Evolutionary conservation across 2,888 invertebrate species (phyloP), one percentile per base, ranked within the genome.

Genomic region (Hydraecia micacea): DNA sequence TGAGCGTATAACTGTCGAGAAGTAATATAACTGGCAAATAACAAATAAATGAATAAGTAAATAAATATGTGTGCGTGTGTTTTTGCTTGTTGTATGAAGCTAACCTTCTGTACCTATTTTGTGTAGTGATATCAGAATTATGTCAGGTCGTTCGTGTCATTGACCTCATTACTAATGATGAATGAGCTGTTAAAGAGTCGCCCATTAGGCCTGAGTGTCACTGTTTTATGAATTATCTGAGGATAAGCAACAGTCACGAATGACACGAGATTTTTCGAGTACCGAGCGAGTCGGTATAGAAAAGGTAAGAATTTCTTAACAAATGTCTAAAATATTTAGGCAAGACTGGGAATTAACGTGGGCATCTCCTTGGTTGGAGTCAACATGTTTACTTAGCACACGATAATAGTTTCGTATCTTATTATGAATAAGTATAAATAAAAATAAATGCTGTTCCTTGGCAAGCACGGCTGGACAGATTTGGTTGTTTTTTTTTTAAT

Each of bases 81-180:
- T 25, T 15, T 8, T 8, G 0, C 11, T 58, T 3, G 18, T n/a
- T 32, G 15, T 18, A 42, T 4, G 15, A 3, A 36, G 9, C 5
- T 0, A 2, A 46, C 36, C 62, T 82, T 80, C 83, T 82, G 83
- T 11, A 60, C 18, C 18, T 62, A 62, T 21, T 46, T n/a, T 11
- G 70, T 80, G 62, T 2, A 18, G 62, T 65, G 21, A 81, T 85
- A 67, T 70, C 63, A 66, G 86, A 85, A 76, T 84, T 70, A 84
- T 86, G 84, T 85, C 84, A 85, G 80, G 76, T 80, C 80, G 77
- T 70, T 79, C 80, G 91, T 90, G 95, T 94, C 95, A 93, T 92
- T 93, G 95, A 91, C 95, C 96, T 95, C 94, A 94, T 95, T 95
- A 95, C 91, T 90, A 92, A 94, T 95, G 95, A 96, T 95, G 94